Base-by-base conservation (phyloP, 2,113 vertebrate genomes). In the Peromyscus leucopus region DNA sequence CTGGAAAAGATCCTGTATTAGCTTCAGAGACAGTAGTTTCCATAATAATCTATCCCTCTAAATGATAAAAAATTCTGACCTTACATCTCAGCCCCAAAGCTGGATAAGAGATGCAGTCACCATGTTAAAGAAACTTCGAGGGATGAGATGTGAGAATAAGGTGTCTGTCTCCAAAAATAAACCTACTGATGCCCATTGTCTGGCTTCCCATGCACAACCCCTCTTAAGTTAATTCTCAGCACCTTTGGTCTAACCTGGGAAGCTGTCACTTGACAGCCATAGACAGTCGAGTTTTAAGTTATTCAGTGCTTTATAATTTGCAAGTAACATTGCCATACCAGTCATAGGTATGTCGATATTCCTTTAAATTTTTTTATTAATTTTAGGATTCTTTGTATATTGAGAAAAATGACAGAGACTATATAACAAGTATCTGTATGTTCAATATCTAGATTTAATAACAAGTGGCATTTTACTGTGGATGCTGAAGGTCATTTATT, bases 31-130 rank as follows among this genome's bases (percentile, higher is more conserved):
- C 48, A 92, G 0, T 61, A 31, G 57, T 97, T 90, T 89, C 76
- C 24, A 4, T 76, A 94, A 96, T 79, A 26, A 94, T 36, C 10
- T 46, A 31, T 78, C 95, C 79, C 97, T 84, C 48, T 97, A 89
- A 97, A 91, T 85, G 92, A 22, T 95, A 93, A 55, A 55, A 93
- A 96, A 72, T 89, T 89, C 61, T 76, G 57, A 82, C 71, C 72
- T 89, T 65, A 36, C 3, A 59, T 75, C 51, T 48, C 48, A 80
- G 51, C 55, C 17, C 12, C 90, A 88, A 72, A 85, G 79, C 63
- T 63, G 28, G n/a, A 84, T 48, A 51, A 97, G 76, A 57, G 87
- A 90, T 36, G 2, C 51, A 85, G 83, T 39, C 48, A 59, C 88
- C 76, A 36, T 85, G 93, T 59, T 72, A 79, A 85, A 93, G 59